phyloP scores from a whole-genome alignment of 2,888 invertebrate genomes.

The Drosophila helvetica region DNA sequence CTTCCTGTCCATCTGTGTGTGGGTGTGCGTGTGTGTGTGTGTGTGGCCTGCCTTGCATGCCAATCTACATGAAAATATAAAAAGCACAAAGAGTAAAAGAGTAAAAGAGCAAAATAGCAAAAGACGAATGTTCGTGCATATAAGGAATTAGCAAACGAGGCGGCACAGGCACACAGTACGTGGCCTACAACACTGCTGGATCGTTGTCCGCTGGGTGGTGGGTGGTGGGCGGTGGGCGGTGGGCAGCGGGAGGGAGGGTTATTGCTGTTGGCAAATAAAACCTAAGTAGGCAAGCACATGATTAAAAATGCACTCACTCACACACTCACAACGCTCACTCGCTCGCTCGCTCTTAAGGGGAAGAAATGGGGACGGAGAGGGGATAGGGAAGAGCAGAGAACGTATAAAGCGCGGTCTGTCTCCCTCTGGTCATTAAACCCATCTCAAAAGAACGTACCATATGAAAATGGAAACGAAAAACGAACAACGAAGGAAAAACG shows the following conservation, averaged over 20 bases:
- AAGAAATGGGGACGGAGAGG: not conserved
- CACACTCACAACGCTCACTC: slow-evolving; percentile 11
- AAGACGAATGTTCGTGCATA: slow-evolving; percentile 65
- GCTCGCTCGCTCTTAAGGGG: not conserved
- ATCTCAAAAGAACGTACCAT: slow-evolving; percentile 14
- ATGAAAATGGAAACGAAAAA: slow-evolving; percentile 4
- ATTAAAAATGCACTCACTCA: slow-evolving; percentile 69
- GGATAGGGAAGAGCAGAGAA: slow-evolving; percentile 1
- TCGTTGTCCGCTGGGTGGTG: not conserved
- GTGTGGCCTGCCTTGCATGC: slow-evolving; percentile 56
- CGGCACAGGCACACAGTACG: slow-evolving; percentile 51
- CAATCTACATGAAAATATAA: slow-evolving; percentile 52
- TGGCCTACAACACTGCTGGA: slow-evolving; percentile 62
- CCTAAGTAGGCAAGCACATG: slow-evolving; percentile 74
- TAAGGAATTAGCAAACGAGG: slow-evolving; percentile 70
- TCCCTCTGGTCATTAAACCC: slow-evolving; percentile 52
- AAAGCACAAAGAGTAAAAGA: slow-evolving; percentile 2
- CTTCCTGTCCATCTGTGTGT: slow-evolving; percentile 45
- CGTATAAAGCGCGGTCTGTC: slow-evolving; percentile 39
- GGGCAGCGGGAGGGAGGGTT: slow-evolving; percentile 2
- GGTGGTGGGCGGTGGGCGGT: no score
- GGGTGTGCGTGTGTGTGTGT: slow-evolving; percentile 3
- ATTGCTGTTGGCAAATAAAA: slow-evolving; percentile 45
- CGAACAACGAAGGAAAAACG: slow-evolving; percentile 21
- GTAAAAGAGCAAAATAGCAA: not conserved